Conservation (phyloP, 2,113 vertebrate genomes). For the Dromiciops gliroides region DNA sequence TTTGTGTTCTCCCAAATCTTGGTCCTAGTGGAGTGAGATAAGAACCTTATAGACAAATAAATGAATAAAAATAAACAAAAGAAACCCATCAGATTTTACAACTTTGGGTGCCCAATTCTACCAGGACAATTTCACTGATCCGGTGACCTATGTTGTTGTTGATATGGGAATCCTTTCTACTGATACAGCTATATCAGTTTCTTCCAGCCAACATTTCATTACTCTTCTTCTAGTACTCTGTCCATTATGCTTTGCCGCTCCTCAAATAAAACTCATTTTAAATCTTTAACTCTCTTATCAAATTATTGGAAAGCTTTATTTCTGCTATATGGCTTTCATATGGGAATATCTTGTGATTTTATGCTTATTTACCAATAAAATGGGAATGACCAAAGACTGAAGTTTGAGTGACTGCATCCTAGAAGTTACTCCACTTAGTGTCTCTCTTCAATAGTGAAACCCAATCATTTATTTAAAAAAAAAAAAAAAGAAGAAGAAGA, state of each 20-base stretch:
- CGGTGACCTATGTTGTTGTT: neutral
- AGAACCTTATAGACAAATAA: neutral
- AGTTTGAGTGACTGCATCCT: constrained; percentile 3
- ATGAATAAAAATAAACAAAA: too few species aligned
- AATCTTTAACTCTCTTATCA: neutral
- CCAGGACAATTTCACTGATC: neutral
- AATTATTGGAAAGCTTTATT: neutral
- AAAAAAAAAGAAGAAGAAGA: constrained; percentile 50
- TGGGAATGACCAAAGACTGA: neutral
- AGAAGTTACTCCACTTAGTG: neutral
- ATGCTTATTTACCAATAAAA: constrained; percentile 13
- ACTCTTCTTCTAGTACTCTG: neutral
- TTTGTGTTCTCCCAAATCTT: neutral
- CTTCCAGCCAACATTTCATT: neutral
- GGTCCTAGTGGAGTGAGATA: neutral
- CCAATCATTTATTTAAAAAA: constrained; percentile 28
- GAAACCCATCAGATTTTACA: too few species aligned
- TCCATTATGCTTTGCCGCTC: neutral
- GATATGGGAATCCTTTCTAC: neutral
- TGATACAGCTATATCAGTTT: neutral
- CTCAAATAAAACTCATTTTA: neutral
- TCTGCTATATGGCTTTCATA: neutral
- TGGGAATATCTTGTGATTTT: neutral
- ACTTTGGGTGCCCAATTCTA: neutral
- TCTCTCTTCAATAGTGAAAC: constrained; percentile 5